Base-by-base conservation (phyloP, 2,888 invertebrate species). In the Eurytoma adleriae region DNA sequence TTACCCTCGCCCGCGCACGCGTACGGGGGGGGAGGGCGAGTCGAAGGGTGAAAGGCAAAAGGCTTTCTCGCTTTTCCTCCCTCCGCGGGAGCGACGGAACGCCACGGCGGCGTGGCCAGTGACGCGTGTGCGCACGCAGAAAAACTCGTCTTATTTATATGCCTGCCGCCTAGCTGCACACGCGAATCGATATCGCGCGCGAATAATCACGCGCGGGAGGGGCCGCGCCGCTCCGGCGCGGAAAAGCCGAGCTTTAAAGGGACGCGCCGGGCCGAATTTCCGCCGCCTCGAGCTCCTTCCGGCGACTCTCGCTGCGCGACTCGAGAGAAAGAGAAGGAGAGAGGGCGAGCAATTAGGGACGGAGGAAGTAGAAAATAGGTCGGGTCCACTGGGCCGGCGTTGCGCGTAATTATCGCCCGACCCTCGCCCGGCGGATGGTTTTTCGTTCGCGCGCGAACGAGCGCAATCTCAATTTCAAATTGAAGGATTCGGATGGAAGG, bases 71-170 rank as follows among this genome's bases (percentile, higher is more conserved):
- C 77, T 72, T 71, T 80, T 73, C 77, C 73, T 73, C 61, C 66
- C 74, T 30, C 27, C 18, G 24, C 20, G 24, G 12, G 4, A 67
- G 54, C 61, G 62, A 48, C 18, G 61, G 61, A 69, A 59, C 24
- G 76, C 67, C 85, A 84, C 84, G 83, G 87, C 85, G 87, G 87
- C 87, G 88, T 86, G 87, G 87, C 84, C 89, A 90, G 88, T 89
- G 90, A 90, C 89, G 89, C 89, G 89, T 90, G 88, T 89, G 89
- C 80, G 82, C 89, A 89, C 89, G 88, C 89, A 88, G 89, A 89
- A 89, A 80, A 89, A 89, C 89, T 89, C 89, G 88, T 87, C 89
- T 89, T 89, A 89, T 89, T 90, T 89, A 89, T 89, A 89, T 88
- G 89, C 87, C 86, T 85, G 85, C 84, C 85, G 85, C 86, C 85